phyloP scores from a whole-genome alignment of 2,888 invertebrate genomes.

The Coremacera marginata region DNA sequence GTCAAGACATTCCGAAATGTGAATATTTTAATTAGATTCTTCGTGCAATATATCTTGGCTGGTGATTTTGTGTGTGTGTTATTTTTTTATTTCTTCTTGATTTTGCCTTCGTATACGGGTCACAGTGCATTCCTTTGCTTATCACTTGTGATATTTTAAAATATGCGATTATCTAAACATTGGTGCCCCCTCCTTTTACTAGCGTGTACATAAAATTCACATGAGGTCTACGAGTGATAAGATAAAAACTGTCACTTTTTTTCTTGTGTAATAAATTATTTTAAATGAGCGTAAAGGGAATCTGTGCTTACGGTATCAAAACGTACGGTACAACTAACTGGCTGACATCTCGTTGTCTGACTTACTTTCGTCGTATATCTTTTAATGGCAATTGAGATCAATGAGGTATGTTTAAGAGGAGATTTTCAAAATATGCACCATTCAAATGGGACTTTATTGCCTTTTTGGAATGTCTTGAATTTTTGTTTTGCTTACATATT shows the following conservation, averaged over 20 bases:
- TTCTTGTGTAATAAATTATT: constrained; percentile 64
- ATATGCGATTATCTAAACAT: background rate
- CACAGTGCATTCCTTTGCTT: constrained; percentile 2
- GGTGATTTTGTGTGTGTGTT: background rate
- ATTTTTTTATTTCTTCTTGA: background rate
- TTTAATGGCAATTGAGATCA: constrained; percentile 9
- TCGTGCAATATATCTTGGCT: constrained; percentile 59
- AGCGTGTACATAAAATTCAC: background rate
- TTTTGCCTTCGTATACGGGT: constrained; percentile 21
- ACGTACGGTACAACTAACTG: constrained; percentile 2
- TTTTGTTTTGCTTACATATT: constrained; percentile 19
- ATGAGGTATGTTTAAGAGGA: constrained; percentile 1
- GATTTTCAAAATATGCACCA: constrained; percentile 16
- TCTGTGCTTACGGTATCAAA: constrained; percentile 26
- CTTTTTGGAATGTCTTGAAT: constrained; percentile 13
- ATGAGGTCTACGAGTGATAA: constrained; percentile 40
- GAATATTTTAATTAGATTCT: constrained; percentile 65
- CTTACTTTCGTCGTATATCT: constrained; percentile 13
- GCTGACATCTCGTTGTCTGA: constrained; percentile 8
- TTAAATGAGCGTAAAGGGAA: constrained; percentile 65
- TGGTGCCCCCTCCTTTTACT: too few relatives aligned
- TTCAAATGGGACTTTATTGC: constrained; percentile 19
- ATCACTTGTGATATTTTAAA: background rate
- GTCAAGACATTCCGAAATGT: constrained; percentile 59
- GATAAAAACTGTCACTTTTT: constrained; percentile 56